Evolutionary conservation across 2,113 vertebrate species (phyloP), one percentile per base, ranked within the genome.

Genomic region (Porphyrio hochstetteri): DNA sequence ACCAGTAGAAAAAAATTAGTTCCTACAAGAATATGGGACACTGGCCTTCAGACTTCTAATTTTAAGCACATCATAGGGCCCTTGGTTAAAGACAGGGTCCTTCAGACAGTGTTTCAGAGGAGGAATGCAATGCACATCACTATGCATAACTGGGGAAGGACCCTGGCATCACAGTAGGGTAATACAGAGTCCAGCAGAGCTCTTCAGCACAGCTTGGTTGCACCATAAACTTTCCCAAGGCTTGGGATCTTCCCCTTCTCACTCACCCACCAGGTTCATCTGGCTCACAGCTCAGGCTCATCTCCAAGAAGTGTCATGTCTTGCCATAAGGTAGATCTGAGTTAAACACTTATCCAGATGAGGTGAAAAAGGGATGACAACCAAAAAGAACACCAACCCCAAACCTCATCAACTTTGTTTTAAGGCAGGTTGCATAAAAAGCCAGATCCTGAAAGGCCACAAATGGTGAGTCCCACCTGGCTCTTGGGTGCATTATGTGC

Each of bases 401-500:
- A 57, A 79, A 44, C 8, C 20, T 40, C 11, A 33, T 42, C 28
- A n/a, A 44, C 5, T 84, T 46, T 76, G 21, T 25, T 76, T 4
- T 16, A 4, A 86, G 55, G 33, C 0, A 1, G 68, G 19, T 24
- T 15, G 48, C 14, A 48, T 72, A 2, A 3, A 60, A 56, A 81
- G 10, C 40, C 1, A 2, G 24, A 7, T 19, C 31, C 53, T 23
- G 50, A 53, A 10, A 0, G 20, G 75, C 21, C 78, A 70, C 61
- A 60, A 52, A 24, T 11, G 42, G 29, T 0, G 5, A 77, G 60
- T 50, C 28, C n/a, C 78, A 76, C 36, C 4, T 2, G 29, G 27
- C 7, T 65, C 18, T 35, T 35, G 79, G 16, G 31, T 33, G 14
- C 36, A 16, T 16, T 2, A 0, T 40, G 64, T 63, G 64, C 77